Evolutionary conservation across 2,113 vertebrate genomes (phyloP).

Genomic region (Aptenodytes patagonicus): DNA sequence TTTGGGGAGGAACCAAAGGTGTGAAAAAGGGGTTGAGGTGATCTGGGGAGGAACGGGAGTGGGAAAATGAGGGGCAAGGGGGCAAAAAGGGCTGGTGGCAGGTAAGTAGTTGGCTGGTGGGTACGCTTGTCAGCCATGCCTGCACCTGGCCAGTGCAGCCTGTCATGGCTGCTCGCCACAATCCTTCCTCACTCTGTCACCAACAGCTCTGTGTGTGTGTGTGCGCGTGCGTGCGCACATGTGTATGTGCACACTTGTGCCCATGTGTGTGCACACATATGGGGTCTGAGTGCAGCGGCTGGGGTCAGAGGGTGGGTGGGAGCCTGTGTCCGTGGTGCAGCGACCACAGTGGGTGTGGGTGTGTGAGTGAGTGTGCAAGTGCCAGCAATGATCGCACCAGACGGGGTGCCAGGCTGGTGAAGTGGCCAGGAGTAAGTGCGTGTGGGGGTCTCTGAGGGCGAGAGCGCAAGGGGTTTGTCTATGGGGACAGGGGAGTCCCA

Average conservation of each 20-base stretch:
- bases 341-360: not conserved
- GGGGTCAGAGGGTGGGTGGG: no score
- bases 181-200: not conserved
- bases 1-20: not conserved
- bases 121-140: not conserved
- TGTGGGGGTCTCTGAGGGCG: accelerated
- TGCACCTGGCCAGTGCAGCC: accelerated
- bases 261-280: not conserved
- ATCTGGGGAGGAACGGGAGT: not conserved
- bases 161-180: accelerated
- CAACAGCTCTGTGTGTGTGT: not conserved
- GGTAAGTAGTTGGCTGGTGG: not conserved
- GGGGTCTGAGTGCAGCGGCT: not conserved
- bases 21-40: not conserved
- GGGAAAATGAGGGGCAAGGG: not conserved
- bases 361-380: not conserved
- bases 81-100: not conserved
- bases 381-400: accelerated
- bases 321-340: accelerated
- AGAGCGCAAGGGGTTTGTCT: not conserved
- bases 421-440: not conserved
- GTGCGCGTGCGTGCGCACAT: no score
- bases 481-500: not conserved
- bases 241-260: no score
- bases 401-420: not conserved